A percentile compares a stretch with the other conserved stretches of the same genome.
Conservation (phyloP, 2,797 vertebrate species). For the Sarcoramphus papa region DNA sequence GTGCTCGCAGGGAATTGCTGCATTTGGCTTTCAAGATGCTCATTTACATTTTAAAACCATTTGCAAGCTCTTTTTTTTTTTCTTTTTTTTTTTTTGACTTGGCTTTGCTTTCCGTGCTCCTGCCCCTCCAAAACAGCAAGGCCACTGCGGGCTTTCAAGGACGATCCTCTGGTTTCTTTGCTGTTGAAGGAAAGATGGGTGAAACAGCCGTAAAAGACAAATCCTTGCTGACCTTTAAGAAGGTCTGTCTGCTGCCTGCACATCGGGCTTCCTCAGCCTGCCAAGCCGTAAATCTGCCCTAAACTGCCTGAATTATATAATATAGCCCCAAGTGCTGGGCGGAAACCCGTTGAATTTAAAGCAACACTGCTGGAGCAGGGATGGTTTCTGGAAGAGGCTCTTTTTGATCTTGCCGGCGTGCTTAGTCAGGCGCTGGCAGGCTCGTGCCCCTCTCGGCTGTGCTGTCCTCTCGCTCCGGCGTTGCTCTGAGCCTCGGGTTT, state of each 20-base stretch:
- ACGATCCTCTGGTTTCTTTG: not conserved
- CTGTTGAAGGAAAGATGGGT: not conserved
- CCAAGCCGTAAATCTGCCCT: not conserved
- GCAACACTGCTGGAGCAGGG: not conserved
- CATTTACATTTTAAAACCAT: constrained; percentile 31
- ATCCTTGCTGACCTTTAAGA: not conserved
- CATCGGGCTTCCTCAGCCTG: not conserved
- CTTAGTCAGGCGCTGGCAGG: accelerated
- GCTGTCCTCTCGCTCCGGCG: accelerated
- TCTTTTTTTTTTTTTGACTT: not conserved
- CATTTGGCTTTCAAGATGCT: constrained; percentile 1
- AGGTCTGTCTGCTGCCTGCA: not conserved
- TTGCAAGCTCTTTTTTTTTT: not conserved
- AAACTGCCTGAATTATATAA: not conserved
- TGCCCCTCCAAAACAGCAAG: not conserved
- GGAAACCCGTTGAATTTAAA: not conserved
- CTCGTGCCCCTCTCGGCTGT: accelerated
- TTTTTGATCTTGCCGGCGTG: not conserved
- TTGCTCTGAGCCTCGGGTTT: not conserved
- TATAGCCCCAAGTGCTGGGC: not conserved
- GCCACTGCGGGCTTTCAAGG: not conserved
- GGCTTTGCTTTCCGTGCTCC: not conserved
- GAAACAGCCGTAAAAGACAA: not conserved
- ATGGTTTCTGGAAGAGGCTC: not conserved
- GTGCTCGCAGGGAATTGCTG: not conserved